Evolutionary conservation across 2,113 vertebrate genomes (phyloP).

Genomic region (Gymnocephalus cernua): DNA sequence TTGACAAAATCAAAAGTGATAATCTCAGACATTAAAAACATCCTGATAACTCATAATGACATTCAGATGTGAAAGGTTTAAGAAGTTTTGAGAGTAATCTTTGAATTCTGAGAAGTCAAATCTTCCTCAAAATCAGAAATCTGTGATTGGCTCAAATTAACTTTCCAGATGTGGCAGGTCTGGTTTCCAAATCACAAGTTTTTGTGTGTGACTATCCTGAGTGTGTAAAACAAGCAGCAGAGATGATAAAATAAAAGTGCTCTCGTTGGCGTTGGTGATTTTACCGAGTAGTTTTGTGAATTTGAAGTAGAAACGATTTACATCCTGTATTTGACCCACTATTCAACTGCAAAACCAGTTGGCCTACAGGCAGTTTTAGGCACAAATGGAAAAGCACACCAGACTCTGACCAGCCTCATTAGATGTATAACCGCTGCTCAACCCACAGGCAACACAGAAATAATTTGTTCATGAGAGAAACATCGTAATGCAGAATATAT

Average conservation of each 20-base stretch:
- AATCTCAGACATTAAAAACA: background rate
- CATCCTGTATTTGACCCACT: background rate
- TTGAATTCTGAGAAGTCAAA: conserved; percentile 1
- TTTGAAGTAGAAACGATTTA: background rate
- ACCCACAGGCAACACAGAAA: conserved; percentile 39
- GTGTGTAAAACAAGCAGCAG: background rate
- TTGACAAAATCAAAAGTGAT: background rate
- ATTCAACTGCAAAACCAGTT: conserved; percentile 32
- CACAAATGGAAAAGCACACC: conserved; percentile 41
- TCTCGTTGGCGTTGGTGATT: background rate
- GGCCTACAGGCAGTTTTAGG: conserved; percentile 15
- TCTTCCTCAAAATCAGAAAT: conserved; percentile 16
- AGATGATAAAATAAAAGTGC: background rate
- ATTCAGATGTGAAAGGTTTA: background rate
- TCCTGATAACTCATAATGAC: background rate
- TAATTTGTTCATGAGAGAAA: conserved; percentile 35
- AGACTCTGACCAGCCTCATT: conserved; percentile 41
- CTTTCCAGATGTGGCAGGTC: background rate
- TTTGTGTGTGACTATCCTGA: background rate
- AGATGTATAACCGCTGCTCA: conserved; percentile 34
- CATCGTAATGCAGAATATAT: conserved; percentile 4
- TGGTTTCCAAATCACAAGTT: background rate
- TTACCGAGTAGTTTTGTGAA: background rate
- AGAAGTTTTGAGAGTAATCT: background rate
- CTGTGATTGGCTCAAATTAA: background rate